Evolutionary conservation across 2,113 vertebrate genomes (phyloP).

Genomic region (Hippocampus barbouri): DNA sequence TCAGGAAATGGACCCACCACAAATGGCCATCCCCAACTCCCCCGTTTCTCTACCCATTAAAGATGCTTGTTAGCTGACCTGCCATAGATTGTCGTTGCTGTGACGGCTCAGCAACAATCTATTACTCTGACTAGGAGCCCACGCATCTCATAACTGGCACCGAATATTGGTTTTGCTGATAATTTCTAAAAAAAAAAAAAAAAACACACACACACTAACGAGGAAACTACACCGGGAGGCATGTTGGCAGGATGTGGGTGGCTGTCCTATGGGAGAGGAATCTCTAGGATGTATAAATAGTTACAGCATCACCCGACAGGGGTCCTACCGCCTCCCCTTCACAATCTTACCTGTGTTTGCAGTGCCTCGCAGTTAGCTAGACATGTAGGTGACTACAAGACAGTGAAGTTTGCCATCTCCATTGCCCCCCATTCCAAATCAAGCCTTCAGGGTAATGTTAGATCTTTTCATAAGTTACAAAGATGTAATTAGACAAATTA

Average conservation of each 20-base stretch:
- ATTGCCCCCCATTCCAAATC: constrained; percentile 45
- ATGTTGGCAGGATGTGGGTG: constrained; percentile 54
- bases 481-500: constrained; percentile 75
- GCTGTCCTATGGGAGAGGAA: constrained; percentile 51
- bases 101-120: constrained; percentile 57
- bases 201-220: constrained; percentile 46
- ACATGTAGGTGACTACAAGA: constrained; percentile 32
- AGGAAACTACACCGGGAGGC: constrained; percentile 58
- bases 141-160: constrained; percentile 48
- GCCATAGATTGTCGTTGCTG: constrained; percentile 40
- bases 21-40: background rate
- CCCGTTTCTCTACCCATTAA: constrained; percentile 24
- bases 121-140: constrained; percentile 47
- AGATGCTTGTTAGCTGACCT: constrained; percentile 56
- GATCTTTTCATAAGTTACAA: constrained; percentile 72
- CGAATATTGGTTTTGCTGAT: constrained; percentile 71
- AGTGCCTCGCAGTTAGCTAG: constrained; percentile 39
- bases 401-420: constrained; percentile 50
- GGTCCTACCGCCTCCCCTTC: constrained; percentile 40
- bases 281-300: constrained; percentile 59
- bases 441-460: constrained; percentile 64
- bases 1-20: constrained; percentile 38
- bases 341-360: constrained; percentile 16
- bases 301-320: constrained; percentile 51
- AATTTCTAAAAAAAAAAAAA: constrained; percentile 36